Conservation (phyloP, 2,888 invertebrate genomes). For the Taenaris catops region DNA sequence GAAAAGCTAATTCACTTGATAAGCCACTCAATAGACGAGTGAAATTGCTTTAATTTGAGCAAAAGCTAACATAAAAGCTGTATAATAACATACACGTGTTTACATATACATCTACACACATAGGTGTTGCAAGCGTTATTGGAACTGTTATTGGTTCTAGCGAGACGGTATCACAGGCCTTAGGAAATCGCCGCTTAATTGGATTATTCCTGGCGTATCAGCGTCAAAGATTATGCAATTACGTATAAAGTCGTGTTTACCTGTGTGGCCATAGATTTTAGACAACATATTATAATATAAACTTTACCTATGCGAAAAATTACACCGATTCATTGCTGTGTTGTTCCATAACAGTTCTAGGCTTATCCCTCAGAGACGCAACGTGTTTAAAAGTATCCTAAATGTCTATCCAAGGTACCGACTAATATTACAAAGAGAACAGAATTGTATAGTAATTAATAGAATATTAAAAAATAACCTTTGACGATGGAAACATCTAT, state of each 20-base stretch:
- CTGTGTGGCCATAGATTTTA: neutral
- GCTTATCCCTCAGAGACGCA: too few relatives aligned
- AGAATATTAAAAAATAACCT: too few relatives aligned
- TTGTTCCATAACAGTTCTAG: neutral
- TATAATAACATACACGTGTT: slow-evolving; percentile 9
- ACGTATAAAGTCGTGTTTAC: slow-evolving; percentile 2
- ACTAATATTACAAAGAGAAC: too few relatives aligned
- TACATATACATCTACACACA: slow-evolving; percentile 13
- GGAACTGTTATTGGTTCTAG: slow-evolving; percentile 27
- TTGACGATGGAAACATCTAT: too few relatives aligned
- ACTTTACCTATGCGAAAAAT: too few relatives aligned
- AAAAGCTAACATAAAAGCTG: neutral
- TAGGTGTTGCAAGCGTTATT: slow-evolving; percentile 25
- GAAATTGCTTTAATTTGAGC: too few relatives aligned
- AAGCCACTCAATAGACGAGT: too few relatives aligned
- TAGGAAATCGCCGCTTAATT: slow-evolving; percentile 40
- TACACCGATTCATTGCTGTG: neutral
- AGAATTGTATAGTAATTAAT: too few relatives aligned
- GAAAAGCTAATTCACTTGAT: too few relatives aligned
- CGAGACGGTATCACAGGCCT: slow-evolving; percentile 34
- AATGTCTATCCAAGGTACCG: too few relatives aligned
- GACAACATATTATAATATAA: neutral
- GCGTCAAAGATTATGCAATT: slow-evolving; percentile 28
- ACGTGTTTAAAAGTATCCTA: too few relatives aligned
- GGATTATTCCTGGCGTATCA: slow-evolving; percentile 35